phyloP scores from a whole-genome alignment of 2,113 vertebrate genomes.

The Stigmatopora nigra region DNA sequence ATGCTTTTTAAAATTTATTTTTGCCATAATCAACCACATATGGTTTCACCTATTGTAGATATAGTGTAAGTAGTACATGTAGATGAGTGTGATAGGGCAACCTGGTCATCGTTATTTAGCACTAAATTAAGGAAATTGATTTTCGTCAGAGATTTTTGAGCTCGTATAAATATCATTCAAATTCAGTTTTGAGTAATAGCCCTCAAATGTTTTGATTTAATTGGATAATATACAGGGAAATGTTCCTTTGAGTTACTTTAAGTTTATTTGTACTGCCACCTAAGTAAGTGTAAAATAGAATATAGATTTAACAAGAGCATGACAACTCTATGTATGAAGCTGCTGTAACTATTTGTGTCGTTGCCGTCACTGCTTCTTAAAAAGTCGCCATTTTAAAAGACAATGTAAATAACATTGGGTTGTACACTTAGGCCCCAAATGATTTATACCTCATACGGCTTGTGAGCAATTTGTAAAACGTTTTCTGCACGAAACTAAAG shows the following conservation, averaged over 20 bases:
- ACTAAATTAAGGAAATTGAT: too few relatives aligned
- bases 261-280: constrained; percentile 49
- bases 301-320: constrained; percentile 69
- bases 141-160: background rate
- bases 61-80: constrained; percentile 44
- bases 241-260: constrained; percentile 29
- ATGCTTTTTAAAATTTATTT: constrained; percentile 56
- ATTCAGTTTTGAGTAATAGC: constrained; percentile 20
- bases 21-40: constrained; percentile 45
- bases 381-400: constrained; percentile 62
- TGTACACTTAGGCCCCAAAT: constrained; percentile 20
- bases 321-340: constrained; percentile 71
- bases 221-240: constrained; percentile 38
- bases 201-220: constrained; percentile 11
- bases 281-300: constrained; percentile 45
- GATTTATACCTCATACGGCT: background rate
- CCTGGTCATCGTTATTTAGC: constrained; percentile 4
- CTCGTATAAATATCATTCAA: background rate
- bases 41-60: constrained; percentile 45
- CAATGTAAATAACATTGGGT: constrained; percentile 68
- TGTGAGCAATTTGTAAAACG: background rate
- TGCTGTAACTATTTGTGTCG: constrained; percentile 71
- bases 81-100: constrained; percentile 47
- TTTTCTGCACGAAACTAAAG: constrained; percentile 11
- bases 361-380: constrained; percentile 68